phyloP scores from a whole-genome alignment of 2,113 vertebrate species.

The Parus major region DNA sequence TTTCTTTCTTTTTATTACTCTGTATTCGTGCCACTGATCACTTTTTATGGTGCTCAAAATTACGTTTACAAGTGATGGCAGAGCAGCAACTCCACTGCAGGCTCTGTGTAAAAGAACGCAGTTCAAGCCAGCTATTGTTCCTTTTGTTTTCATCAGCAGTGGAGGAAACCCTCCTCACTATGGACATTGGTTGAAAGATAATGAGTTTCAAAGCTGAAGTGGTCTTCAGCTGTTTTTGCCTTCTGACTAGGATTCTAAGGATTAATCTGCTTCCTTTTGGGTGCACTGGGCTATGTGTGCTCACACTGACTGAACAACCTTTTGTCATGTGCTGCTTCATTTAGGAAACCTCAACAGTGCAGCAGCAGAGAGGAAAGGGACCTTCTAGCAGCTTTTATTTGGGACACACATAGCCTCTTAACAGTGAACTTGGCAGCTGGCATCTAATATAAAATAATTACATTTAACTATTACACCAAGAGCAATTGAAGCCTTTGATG shows the following conservation, averaged over 20 bases:
- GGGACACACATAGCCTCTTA: not conserved
- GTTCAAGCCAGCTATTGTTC: not conserved
- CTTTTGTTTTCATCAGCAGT: not conserved
- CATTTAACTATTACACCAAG: conserved; percentile 4
- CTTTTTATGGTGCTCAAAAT: not conserved
- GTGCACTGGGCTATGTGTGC: not conserved
- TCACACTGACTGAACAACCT: not conserved
- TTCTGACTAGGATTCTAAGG: not conserved
- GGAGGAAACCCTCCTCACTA: not conserved
- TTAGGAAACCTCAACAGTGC: not conserved
- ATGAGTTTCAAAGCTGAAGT: not conserved
- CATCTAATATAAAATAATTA: not conserved
- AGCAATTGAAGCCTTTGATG: conserved; percentile 2
- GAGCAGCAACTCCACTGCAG: not conserved
- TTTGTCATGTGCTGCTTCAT: not conserved
- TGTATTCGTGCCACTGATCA: not conserved
- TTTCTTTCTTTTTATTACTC: not conserved
- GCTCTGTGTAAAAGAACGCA: not conserved
- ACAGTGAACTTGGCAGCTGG: conserved; percentile 12
- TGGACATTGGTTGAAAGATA: not conserved
- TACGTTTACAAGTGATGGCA: not conserved
- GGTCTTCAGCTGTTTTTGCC: not conserved
- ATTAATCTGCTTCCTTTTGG: conserved; percentile 6
- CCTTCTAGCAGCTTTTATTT: not conserved
- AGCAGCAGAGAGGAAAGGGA: not conserved